Conservation (phyloP, 2,113 vertebrate species). For the Origma solitaria region DNA sequence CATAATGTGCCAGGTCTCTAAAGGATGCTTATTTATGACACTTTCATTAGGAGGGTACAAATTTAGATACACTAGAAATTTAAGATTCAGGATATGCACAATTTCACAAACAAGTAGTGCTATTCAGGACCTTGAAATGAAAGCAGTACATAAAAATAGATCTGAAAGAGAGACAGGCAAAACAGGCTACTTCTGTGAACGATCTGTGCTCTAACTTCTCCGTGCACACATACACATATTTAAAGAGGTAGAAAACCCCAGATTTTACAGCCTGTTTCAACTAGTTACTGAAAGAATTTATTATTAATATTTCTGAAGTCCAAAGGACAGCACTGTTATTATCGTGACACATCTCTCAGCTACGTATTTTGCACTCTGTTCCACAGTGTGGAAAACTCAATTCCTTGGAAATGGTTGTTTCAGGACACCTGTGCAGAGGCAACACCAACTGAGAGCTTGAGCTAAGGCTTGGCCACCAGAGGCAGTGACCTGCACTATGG, state of each 20-base stretch:
- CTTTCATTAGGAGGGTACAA: not conserved
- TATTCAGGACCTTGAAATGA: not conserved
- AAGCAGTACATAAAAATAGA: not conserved
- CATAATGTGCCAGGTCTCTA: not conserved
- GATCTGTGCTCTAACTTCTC: not conserved
- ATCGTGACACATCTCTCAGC: not conserved
- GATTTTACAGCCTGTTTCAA: not conserved
- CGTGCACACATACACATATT: accelerated
- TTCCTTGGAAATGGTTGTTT: not conserved
- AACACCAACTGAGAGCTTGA: not conserved
- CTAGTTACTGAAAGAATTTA: not conserved
- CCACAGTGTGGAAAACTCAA: not conserved
- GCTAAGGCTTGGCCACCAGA: not conserved
- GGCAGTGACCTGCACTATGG: not conserved
- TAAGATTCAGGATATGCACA: not conserved
- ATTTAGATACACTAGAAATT: not conserved
- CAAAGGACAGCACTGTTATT: not conserved
- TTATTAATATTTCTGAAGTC: not conserved
- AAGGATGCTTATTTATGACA: not conserved
- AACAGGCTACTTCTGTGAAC: not conserved
- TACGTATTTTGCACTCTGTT: not conserved
- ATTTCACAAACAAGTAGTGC: not conserved
- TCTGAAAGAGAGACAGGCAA: not conserved
- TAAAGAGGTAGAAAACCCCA: not conserved
- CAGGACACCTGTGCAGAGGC: not conserved